Evolutionary conservation across 2,888 invertebrate species (phyloP).

Genomic region (Philopedon plagiatum): DNA sequence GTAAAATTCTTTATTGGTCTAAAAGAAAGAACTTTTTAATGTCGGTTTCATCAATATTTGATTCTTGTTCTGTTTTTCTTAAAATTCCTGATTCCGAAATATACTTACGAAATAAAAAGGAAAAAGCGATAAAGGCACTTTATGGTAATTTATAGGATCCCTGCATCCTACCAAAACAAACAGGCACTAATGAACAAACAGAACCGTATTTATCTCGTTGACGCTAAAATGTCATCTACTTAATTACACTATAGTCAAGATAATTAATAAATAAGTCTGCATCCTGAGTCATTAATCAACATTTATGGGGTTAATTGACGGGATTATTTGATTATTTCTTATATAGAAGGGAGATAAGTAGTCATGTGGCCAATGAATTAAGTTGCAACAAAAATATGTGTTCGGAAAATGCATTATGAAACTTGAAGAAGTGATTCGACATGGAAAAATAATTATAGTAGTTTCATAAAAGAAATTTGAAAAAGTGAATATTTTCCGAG

Average conservation of each 20-base stretch:
- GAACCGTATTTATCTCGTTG: conserved; percentile 11
- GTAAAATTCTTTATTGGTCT: too few relatives aligned
- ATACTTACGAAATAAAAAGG: not conserved
- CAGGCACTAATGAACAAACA: conserved; percentile 15
- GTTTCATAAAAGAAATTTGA: too few relatives aligned
- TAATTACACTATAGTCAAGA: conserved; percentile 16
- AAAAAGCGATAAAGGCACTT: not conserved
- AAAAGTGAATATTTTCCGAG: too few relatives aligned
- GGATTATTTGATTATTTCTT: conserved; percentile 5
- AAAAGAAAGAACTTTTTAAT: too few relatives aligned
- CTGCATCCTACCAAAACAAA: not conserved
- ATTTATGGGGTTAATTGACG: conserved; percentile 13
- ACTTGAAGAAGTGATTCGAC: not conserved
- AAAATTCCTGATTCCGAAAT: too few relatives aligned
- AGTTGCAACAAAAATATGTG: too few relatives aligned
- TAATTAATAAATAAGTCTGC: conserved; percentile 14
- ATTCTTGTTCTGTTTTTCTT: too few relatives aligned
- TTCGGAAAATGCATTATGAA: not conserved
- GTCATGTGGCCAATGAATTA: not conserved
- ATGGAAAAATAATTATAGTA: too few relatives aligned
- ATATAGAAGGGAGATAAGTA: not conserved
- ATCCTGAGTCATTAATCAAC: conserved; percentile 13
- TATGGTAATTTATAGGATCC: not conserved
- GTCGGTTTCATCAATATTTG: too few relatives aligned
- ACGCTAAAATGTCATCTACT: conserved; percentile 15